These are phyloP conservation scores for Zosterops pallidus DNA, from an alignment of 2,113 vertebrate genomes.

Conservation along the genomic window DNA sequence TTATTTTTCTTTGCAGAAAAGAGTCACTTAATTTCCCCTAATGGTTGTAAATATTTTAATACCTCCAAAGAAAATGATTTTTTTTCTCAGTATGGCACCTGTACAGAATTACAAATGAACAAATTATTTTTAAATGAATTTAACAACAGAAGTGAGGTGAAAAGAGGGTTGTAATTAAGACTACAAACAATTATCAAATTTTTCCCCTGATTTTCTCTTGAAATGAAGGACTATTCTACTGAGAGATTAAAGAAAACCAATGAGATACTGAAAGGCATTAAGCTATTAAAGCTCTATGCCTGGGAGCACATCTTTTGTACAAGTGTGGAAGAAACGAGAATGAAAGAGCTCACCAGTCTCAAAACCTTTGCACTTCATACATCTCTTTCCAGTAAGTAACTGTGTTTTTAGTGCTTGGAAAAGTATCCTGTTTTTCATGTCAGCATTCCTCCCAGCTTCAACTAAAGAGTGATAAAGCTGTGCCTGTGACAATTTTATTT, in stretches of 20 bases:
- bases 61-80: neutral
- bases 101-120: neutral
- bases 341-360: conserved; percentile 89
- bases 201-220: neutral
- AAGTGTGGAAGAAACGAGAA: conserved; percentile 90
- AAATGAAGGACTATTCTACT: conserved; percentile 91
- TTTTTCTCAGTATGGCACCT: neutral
- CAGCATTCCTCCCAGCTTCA: neutral
- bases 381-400: conserved; percentile 85
- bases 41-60: neutral
- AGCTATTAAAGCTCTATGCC: conserved; percentile 93
- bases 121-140: neutral
- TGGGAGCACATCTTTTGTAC: conserved; percentile 97
- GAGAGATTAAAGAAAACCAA: conserved; percentile 97
- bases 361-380: conserved; percentile 88
- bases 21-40: neutral
- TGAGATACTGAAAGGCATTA: conserved; percentile 96
- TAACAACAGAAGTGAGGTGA: neutral
- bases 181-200: neutral
- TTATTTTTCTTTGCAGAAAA: neutral
- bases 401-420: neutral
- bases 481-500: neutral
- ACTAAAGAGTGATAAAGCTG: neutral
- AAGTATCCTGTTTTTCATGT: neutral
- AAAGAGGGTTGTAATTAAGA: neutral